Evolutionary conservation across 37 sponge, comb jelly and placozoan species (phyloP).

Genomic region (Axinella damicornis): DNA sequence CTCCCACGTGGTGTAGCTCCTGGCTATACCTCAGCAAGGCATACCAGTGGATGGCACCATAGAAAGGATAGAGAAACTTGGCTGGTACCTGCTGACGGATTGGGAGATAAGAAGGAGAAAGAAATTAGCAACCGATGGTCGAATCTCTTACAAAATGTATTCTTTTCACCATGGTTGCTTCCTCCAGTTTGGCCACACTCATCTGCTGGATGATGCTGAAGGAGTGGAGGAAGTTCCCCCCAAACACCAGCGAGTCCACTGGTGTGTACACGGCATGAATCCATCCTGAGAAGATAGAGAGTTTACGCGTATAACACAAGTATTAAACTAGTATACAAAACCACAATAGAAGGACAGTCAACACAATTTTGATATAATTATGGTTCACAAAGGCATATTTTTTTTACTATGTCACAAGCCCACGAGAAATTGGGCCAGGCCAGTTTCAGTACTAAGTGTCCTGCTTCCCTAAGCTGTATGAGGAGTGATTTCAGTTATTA

Average conservation of each 20-base stretch:
- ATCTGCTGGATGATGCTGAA: constrained; percentile 86
- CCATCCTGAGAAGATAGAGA: constrained; percentile 62
- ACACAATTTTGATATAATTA: neutral
- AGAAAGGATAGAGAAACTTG: constrained; percentile 77
- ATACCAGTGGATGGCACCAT: constrained; percentile 73
- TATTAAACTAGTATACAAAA: neutral
- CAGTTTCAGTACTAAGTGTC: too few relatives aligned
- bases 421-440: too few relatives aligned
- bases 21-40: constrained; percentile 18
- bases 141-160: too few relatives aligned
- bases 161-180: constrained; percentile 43
- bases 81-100: constrained; percentile 61
- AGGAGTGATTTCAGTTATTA: too few relatives aligned
- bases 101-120: neutral
- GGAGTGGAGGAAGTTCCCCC: constrained; percentile 90
- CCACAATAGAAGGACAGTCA: neutral
- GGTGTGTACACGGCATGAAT: constrained; percentile 96
- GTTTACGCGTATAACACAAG: neutral
- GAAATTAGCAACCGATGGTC: too few relatives aligned
- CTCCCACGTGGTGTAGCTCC: neutral
- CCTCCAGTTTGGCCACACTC: constrained; percentile 51
- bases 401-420: too few relatives aligned
- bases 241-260: constrained; percentile 86
- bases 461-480: too few relatives aligned
- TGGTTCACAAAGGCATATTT: too few relatives aligned